Conservation (phyloP, 2,888 invertebrate genomes). For the Xestia ashworthii region DNA sequence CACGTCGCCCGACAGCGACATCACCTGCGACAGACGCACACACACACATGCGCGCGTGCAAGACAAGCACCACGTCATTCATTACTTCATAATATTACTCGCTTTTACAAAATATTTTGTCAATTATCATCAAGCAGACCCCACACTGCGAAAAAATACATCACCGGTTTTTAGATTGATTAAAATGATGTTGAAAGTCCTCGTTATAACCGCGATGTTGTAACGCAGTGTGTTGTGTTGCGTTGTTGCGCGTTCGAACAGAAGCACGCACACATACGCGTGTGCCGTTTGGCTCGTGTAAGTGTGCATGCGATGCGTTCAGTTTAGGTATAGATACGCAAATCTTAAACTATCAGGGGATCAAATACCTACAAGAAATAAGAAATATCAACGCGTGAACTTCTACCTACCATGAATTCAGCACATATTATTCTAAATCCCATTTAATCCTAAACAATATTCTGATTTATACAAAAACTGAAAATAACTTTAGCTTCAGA, state of each 20-base stretch:
- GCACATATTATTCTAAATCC: not conserved
- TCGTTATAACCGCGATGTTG: not conserved
- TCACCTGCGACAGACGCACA: conserved; percentile 84
- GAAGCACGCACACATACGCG: conserved; percentile 10
- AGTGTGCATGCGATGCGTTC: conserved; percentile 15
- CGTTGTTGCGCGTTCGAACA: not conserved
- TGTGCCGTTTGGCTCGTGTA: not conserved
- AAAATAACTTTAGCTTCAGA: no score
- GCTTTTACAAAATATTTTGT: not conserved
- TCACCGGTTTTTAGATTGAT: not conserved
- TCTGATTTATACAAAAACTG: not conserved
- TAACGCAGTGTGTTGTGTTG: conserved; percentile 9
- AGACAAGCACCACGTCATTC: conserved; percentile 1
- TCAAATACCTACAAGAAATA: not conserved
- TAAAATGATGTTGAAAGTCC: not conserved
- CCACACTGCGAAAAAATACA: conserved; percentile 3
- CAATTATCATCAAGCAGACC: not conserved
- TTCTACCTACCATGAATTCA: not conserved
- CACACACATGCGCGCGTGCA: not conserved
- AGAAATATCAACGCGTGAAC: not conserved
- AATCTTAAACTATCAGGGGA: not conserved
- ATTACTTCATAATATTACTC: not conserved
- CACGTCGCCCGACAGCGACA: conserved; percentile 99
- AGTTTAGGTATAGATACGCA: not conserved
- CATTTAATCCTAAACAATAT: not conserved